Percentiles rank a stretch among this genome's conserved stretches.
Evolutionary conservation across 2,888 invertebrate genomes (phyloP).

Genomic region (Caenorhabditis sp.): DNA sequence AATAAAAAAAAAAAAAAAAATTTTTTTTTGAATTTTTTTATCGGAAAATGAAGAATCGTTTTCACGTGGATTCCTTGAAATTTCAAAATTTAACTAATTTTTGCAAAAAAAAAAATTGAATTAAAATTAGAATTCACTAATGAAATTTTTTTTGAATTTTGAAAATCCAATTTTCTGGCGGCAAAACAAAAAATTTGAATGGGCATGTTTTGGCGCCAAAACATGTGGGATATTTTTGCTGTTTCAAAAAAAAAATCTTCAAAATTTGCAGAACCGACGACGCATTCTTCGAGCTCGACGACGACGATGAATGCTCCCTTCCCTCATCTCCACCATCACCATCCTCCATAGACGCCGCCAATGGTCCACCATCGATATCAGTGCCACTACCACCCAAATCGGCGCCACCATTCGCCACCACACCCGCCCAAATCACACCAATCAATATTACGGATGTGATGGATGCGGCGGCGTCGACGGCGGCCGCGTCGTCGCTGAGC

Average conservation of each 20-base stretch:
- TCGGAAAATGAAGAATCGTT: no score
- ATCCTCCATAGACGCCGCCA: conserved; percentile 2
- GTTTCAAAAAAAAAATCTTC: background rate
- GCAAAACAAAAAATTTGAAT: no score
- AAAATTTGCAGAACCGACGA: conserved; percentile 65
- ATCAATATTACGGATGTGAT: background rate
- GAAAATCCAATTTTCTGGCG: no score
- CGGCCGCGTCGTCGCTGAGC: conserved; percentile 12
- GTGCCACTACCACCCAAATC: conserved; percentile 38
- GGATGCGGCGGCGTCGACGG: conserved; percentile 18
- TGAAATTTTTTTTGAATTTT: no score
- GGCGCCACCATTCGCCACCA: conserved; percentile 38
- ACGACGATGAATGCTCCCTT: conserved; percentile 51
- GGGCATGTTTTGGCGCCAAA: no score
- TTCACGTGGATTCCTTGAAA: no score
- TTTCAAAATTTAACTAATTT: no score
- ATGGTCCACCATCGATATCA: conserved; percentile 18
- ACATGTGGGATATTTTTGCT: no score
- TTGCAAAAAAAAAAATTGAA: no score
- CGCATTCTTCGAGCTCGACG: conserved; percentile 61
- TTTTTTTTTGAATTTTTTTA: no score
- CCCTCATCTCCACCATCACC: conserved; percentile 23
- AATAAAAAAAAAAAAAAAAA: no score
- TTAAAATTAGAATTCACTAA: no score
- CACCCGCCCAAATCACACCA: conserved; percentile 12